A percentile compares a stretch with the other conserved stretches of the same genome.
These are phyloP conservation scores for Drosophila orena DNA, from an alignment of 1,140 invertebrate genomes.

Conservation along the genomic window DNA sequence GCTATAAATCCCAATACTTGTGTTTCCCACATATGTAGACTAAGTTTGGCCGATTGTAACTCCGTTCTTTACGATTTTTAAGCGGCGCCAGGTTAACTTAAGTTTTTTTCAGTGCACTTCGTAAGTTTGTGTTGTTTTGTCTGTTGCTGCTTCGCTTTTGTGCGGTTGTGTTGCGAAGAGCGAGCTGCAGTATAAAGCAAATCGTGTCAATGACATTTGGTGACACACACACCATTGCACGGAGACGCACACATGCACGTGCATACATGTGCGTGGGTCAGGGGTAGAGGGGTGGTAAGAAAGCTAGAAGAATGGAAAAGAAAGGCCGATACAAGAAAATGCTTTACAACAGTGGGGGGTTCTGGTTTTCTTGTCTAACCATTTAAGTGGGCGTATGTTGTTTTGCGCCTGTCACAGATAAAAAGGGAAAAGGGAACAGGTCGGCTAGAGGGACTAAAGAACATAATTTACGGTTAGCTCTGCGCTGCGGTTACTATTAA, in stretches of 20 bases:
- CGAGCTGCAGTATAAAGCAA: conserved; percentile 76
- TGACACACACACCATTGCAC: conserved; percentile 58
- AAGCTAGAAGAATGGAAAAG: conserved; percentile 42
- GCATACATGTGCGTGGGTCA: conserved; percentile 14
- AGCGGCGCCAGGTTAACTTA: too few relatives aligned
- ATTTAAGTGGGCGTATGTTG: conserved; percentile 52
- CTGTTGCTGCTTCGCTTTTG: conserved; percentile 33
- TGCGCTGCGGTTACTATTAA: conserved; percentile 58
- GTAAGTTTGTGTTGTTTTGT: conserved; percentile 25
- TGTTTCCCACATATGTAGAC: neutral
- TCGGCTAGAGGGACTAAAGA: conserved; percentile 28
- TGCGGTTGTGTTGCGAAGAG: conserved; percentile 41
- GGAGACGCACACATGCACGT: conserved; percentile 2
- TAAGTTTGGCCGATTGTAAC: neutral
- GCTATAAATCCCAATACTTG: neutral
- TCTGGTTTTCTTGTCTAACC: conserved; percentile 28
- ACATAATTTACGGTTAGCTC: conserved; percentile 60
- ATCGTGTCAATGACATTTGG: conserved; percentile 82
- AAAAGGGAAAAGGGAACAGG: conserved; percentile 15
- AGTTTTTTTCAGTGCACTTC: conserved; percentile 2
- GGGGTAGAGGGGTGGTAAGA: conserved; percentile 3
- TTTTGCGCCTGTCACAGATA: conserved; percentile 30
- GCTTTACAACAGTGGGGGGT: conserved; percentile 33
- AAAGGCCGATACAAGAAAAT: conserved; percentile 61
- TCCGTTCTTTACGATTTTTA: neutral